phyloP scores from a whole-genome alignment of 2,113 vertebrate species.

The Sebastes fasciatus region DNA sequence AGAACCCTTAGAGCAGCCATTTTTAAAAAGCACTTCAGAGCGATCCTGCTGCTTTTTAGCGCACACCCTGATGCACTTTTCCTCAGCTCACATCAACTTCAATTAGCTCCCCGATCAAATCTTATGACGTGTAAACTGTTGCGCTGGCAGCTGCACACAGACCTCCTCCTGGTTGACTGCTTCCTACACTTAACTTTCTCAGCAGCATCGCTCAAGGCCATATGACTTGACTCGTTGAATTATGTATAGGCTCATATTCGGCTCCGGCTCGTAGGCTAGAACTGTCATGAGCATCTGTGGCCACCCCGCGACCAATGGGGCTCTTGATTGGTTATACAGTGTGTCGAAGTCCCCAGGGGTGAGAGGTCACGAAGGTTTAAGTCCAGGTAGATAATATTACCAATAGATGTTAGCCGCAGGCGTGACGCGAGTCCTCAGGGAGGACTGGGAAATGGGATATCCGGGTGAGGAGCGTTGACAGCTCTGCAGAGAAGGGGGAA shows the following conservation, averaged over 20 bases:
- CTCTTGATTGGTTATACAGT: slow-evolving; percentile 30
- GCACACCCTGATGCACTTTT: slow-evolving; percentile 54
- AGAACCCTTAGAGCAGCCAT: slow-evolving; percentile 47
- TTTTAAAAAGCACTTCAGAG: slow-evolving; percentile 48
- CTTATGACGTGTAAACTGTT: slow-evolving; percentile 53
- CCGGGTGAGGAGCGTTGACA: background rate
- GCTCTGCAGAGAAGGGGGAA: slow-evolving; percentile 10
- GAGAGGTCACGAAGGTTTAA: slow-evolving; percentile 49
- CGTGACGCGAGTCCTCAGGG: slow-evolving; percentile 31
- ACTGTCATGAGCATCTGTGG: slow-evolving; percentile 53
- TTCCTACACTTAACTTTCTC: slow-evolving; percentile 64
- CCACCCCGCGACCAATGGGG: slow-evolving; percentile 39
- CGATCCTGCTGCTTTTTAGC: slow-evolving; percentile 2
- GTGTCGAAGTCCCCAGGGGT: slow-evolving; percentile 28
- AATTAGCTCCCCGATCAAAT: slow-evolving; percentile 64
- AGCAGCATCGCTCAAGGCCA: slow-evolving; percentile 59
- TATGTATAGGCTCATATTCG: slow-evolving; percentile 57
- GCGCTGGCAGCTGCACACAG: slow-evolving; percentile 45
- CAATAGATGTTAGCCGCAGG: slow-evolving; percentile 45
- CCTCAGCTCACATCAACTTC: slow-evolving; percentile 54
- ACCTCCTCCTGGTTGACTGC: slow-evolving; percentile 53
- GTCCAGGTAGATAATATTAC: slow-evolving; percentile 53
- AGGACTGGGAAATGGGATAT: slow-evolving; percentile 31
- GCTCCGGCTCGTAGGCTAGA: slow-evolving; percentile 39
- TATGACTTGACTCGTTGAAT: slow-evolving; percentile 66